phyloP scores from a whole-genome alignment of 2,888 invertebrate species.

The Drosophila planitibia region DNA sequence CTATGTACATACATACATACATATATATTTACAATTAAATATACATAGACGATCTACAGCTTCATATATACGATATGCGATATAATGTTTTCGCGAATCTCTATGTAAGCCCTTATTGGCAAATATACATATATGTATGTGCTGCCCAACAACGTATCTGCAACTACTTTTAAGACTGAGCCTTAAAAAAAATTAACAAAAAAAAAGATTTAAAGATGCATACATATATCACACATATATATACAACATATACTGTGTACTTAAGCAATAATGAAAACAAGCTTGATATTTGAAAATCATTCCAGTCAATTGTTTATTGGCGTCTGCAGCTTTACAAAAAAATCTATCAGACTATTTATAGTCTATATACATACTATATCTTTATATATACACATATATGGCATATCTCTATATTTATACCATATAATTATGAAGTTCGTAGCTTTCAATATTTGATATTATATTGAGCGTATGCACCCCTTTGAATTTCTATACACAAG shows the following conservation, averaged over 20 bases:
- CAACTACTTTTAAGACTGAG: slow-evolving; percentile 61
- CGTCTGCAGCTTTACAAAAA: slow-evolving; percentile 3
- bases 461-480: slow-evolving; percentile 12
- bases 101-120: slow-evolving; percentile 5
- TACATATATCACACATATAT: slow-evolving; percentile 7
- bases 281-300: slow-evolving; percentile 17
- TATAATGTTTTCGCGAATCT: slow-evolving; percentile 33
- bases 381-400: slow-evolving; percentile 8
- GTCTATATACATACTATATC: slow-evolving; percentile 7
- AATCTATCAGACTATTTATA: slow-evolving; percentile 9
- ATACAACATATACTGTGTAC: neutral
- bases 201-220: neutral
- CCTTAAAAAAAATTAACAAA: slow-evolving; percentile 11
- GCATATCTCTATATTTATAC: slow-evolving; percentile 7
- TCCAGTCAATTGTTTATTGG: slow-evolving; percentile 32
- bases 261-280: slow-evolving; percentile 24
- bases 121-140: slow-evolving; percentile 25
- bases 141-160: slow-evolving; percentile 38
- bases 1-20: slow-evolving; percentile 31
- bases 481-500: slow-evolving; percentile 11
- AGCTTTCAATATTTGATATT: slow-evolving; percentile 10
- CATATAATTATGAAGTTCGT: slow-evolving; percentile 2
- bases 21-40: slow-evolving; percentile 4
- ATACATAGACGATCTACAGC: slow-evolving; percentile 23
- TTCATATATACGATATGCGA: slow-evolving; percentile 15